Evolutionary conservation across 2,888 invertebrate species (phyloP).

Genomic region (Hyalella azteca): DNA sequence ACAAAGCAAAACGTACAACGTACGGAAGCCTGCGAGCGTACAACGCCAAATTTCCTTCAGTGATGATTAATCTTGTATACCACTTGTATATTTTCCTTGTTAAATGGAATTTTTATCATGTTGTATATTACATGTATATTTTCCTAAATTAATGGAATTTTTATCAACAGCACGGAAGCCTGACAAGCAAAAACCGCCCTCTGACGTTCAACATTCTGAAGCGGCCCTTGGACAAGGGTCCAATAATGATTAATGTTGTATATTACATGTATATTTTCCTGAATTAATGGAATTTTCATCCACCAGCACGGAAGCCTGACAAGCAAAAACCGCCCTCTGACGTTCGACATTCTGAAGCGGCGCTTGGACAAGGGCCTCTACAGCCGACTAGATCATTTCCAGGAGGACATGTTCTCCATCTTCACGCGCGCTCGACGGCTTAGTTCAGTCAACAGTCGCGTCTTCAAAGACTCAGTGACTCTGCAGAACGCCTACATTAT

Average conservation of each 20-base stretch:
- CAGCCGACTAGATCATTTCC: constrained; percentile 90
- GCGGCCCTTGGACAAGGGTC: constrained; percentile 85
- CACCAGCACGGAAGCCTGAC: background rate
- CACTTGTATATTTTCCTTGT: too few species aligned
- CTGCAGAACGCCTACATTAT: constrained; percentile 87
- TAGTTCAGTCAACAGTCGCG: constrained; percentile 89
- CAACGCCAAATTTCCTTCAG: too few species aligned
- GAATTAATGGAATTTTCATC: too few species aligned
- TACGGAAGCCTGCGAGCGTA: too few species aligned
- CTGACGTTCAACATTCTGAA: constrained; percentile 92
- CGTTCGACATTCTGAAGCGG: constrained; percentile 90
- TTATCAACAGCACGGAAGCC: background rate
- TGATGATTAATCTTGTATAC: too few species aligned
- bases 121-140: too few species aligned
- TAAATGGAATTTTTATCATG: too few species aligned
- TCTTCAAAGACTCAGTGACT: constrained; percentile 94
- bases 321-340: constrained; percentile 77
- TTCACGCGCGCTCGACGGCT: constrained; percentile 85
- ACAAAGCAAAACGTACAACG: too few species aligned
- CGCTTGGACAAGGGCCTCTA: constrained; percentile 91
- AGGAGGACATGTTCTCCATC: constrained; percentile 94
- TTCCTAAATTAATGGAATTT: too few species aligned
- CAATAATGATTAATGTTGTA: too few species aligned
- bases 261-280: too few species aligned
- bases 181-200: constrained; percentile 72